Conservation (phyloP, 2,113 vertebrate species). For the Hippocampus barbouri region DNA sequence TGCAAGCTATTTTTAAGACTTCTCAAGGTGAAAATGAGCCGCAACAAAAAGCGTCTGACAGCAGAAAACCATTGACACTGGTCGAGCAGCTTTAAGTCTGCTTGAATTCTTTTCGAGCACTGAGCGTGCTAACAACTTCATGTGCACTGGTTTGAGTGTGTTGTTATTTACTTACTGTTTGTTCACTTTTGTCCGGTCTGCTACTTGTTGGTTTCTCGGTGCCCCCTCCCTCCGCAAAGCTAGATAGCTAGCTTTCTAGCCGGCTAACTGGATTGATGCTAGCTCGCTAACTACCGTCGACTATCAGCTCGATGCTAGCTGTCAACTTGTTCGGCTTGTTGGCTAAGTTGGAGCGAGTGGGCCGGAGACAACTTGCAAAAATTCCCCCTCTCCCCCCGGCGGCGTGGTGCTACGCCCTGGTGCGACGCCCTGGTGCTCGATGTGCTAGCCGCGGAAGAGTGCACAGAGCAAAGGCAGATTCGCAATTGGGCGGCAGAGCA, state of each 20-base stretch:
- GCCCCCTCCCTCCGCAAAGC: slow-evolving; percentile 23
- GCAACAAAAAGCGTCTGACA: slow-evolving; percentile 8
- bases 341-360: slow-evolving; percentile 33
- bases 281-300: slow-evolving; percentile 16
- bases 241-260: slow-evolving; percentile 3
- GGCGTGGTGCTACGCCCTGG: neutral
- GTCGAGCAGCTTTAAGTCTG: neutral
- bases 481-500: slow-evolving; percentile 23
- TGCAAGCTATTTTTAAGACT: neutral
- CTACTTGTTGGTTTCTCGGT: slow-evolving; percentile 52
- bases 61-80: slow-evolving; percentile 8
- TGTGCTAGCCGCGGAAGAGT: neutral
- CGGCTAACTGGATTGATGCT: slow-evolving; percentile 1
- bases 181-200: slow-evolving; percentile 19
- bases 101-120: neutral
- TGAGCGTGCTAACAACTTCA: neutral
- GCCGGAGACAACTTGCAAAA: neutral
- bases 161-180: slow-evolving; percentile 38
- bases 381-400: neutral
- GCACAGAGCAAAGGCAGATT: slow-evolving; percentile 6
- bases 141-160: neutral
- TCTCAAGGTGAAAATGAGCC: neutral
- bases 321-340: slow-evolving; percentile 32
- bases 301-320: slow-evolving; percentile 31
- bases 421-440: neutral